Evolutionary conservation across 2,797 vertebrate genomes (phyloP).

Genomic region (Yasuhikotakia modesta): DNA sequence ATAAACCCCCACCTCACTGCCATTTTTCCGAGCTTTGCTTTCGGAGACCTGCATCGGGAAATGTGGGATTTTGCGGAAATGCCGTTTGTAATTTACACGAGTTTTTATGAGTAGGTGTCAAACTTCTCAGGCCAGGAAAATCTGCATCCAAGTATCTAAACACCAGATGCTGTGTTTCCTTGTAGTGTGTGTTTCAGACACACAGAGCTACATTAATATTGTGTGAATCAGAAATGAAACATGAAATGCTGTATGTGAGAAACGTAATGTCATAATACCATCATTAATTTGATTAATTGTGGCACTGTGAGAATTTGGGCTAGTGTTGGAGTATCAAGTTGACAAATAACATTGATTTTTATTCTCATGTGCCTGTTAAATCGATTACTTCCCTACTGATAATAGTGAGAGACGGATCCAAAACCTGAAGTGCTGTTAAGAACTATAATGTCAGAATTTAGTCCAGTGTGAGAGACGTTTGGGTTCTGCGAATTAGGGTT

Average conservation of each 20-base stretch:
- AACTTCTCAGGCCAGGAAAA: background rate
- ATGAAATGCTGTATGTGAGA: background rate
- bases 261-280: background rate
- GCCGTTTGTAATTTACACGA: background rate
- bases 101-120: background rate
- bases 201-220: background rate
- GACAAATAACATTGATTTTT: background rate
- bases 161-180: background rate
- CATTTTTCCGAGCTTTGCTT: conserved; percentile 29
- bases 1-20: conserved; percentile 11
- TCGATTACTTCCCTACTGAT: conserved; percentile 1
- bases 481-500: background rate
- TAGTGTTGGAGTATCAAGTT: background rate
- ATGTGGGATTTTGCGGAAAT: conserved; percentile 9
- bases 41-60: conserved; percentile 15
- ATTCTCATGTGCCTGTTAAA: background rate
- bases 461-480: background rate
- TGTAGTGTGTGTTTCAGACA: background rate
- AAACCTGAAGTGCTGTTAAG: conserved; percentile 11
- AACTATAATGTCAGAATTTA: conserved; percentile 9
- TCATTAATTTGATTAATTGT: background rate
- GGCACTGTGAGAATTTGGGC: background rate
- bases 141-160: background rate
- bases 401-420: background rate
- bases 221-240: too few relatives aligned